Conservation (phyloP, 2,888 invertebrate genomes). For the Brenthis hecate region DNA sequence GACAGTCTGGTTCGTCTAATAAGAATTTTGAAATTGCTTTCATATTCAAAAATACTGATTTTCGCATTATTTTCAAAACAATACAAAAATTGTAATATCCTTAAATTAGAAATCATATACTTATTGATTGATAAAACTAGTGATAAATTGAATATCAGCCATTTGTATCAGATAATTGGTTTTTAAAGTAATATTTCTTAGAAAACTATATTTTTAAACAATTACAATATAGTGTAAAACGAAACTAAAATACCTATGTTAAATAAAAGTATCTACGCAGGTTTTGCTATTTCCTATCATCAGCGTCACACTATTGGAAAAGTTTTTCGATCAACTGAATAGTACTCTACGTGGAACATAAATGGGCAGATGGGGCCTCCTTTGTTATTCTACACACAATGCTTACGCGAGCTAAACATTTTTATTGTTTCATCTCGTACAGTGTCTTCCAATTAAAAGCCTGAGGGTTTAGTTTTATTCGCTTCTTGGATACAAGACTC, state of each 20-base stretch:
- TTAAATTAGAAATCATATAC: no score
- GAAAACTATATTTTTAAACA: no score
- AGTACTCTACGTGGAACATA: slow-evolving; percentile 73
- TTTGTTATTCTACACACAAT: slow-evolving; percentile 70
- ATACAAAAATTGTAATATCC: no score
- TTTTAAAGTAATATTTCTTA: no score
- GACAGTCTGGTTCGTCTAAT: no score
- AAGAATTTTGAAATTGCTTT: no score
- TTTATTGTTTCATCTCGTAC: slow-evolving; percentile 53
- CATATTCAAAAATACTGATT: no score
- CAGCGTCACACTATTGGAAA: slow-evolving; percentile 72
- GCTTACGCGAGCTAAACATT: slow-evolving; percentile 59
- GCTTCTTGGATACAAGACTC: slow-evolving; percentile 26
- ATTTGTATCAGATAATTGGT: no score
- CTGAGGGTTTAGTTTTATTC: slow-evolving; percentile 34
- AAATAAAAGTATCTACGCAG: slow-evolving; percentile 66
- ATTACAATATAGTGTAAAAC: slow-evolving; percentile 18
- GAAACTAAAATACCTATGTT: slow-evolving; percentile 45
- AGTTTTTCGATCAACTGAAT: slow-evolving; percentile 65
- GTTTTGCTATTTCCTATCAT: slow-evolving; percentile 71
- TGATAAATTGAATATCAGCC: no score
- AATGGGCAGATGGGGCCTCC: slow-evolving; percentile 61
- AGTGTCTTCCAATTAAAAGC: slow-evolving; percentile 43
- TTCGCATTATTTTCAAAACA: no score
- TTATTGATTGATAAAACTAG: no score